These are phyloP conservation scores for Agonopterix subpropinquella DNA, from an alignment of 2,888 invertebrate species.

Conservation along the genomic window DNA sequence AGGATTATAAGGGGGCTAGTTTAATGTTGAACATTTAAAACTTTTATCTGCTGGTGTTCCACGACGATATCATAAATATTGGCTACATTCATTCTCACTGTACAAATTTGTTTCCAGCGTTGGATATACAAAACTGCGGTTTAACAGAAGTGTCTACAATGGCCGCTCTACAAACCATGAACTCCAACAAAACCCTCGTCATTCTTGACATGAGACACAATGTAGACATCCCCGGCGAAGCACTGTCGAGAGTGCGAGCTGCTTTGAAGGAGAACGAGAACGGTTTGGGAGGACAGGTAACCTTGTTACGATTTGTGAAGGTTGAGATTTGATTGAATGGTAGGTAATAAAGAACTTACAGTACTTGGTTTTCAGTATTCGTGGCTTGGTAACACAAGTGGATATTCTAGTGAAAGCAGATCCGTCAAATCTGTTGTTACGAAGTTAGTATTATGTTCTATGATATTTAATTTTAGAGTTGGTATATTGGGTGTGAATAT, in stretches of 20 bases:
- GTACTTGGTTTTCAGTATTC: constrained; percentile 42
- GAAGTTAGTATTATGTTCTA: too few species aligned
- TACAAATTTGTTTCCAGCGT: constrained; percentile 49
- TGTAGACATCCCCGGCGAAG: constrained; percentile 59
- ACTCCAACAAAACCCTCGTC: constrained; percentile 79
- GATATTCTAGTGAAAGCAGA: constrained; percentile 46
- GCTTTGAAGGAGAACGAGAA: constrained; percentile 60
- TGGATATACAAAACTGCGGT: constrained; percentile 86
- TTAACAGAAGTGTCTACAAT: constrained; percentile 77
- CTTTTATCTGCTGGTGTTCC: too few species aligned
- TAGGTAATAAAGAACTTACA: not conserved
- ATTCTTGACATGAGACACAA: constrained; percentile 83
- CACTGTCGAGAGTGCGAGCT: constrained; percentile 59
- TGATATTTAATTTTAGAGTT: too few species aligned
- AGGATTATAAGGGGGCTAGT: too few species aligned
- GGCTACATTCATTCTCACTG: not conserved
- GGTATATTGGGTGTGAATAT: too few species aligned
- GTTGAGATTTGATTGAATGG: too few species aligned
- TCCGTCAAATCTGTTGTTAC: constrained; percentile 30
- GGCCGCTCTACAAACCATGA: constrained; percentile 75
- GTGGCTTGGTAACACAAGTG: constrained; percentile 47
- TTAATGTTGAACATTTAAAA: too few species aligned
- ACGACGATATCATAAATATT: too few species aligned
- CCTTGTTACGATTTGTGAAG: not conserved
- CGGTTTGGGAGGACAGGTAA: constrained; percentile 62